Percentiles rank a stretch among this genome's conserved stretches.
Conservation (phyloP, 30 jellyfish, hydroid and myxozoan species). For the Pelagia noctiluca region DNA sequence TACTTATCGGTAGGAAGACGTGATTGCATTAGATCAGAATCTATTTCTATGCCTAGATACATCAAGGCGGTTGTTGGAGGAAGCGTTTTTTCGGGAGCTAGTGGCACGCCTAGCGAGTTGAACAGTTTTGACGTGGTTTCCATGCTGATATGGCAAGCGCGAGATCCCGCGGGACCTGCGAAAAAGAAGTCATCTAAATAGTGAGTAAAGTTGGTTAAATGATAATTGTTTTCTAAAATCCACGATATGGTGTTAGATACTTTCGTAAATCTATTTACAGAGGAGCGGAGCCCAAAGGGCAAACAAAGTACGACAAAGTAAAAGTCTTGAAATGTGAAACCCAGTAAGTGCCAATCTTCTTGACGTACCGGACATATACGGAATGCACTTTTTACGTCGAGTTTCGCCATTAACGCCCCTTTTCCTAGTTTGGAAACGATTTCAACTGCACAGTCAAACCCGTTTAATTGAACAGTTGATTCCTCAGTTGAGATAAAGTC, state of each 20-base stretch:
- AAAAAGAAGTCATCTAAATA: slow-evolving; percentile 10
- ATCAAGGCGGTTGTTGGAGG: not conserved
- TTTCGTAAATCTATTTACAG: not conserved
- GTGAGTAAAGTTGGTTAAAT: not conserved
- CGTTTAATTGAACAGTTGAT: not conserved
- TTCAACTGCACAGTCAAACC: not conserved
- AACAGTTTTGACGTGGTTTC: not conserved
- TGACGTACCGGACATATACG: not conserved
- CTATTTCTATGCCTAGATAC: slow-evolving; percentile 4
- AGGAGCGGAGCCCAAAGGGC: slow-evolving; percentile 7
- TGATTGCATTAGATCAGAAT: not conserved
- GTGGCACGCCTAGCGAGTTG: not conserved
- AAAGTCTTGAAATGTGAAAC: not conserved
- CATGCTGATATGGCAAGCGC: not conserved
- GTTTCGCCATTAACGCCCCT: slow-evolving; percentile 10
- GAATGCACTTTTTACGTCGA: not conserved
- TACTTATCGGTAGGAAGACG: not conserved
- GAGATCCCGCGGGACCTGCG: slow-evolving; percentile 7
- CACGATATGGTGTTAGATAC: not conserved
- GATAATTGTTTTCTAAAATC: not conserved
- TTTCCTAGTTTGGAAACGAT: not conserved
- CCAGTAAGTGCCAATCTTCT: slow-evolving; percentile 6
- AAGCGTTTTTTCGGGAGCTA: not conserved
- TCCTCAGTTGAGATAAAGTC: not conserved
- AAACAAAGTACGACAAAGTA: not conserved